A percentile compares a stretch with the other conserved stretches of the same genome.
These are phyloP conservation scores for rat (Rattus norvegicus) DNA, from an alignment of 2,113 vertebrate species.

Conservation along the genomic window DNA sequence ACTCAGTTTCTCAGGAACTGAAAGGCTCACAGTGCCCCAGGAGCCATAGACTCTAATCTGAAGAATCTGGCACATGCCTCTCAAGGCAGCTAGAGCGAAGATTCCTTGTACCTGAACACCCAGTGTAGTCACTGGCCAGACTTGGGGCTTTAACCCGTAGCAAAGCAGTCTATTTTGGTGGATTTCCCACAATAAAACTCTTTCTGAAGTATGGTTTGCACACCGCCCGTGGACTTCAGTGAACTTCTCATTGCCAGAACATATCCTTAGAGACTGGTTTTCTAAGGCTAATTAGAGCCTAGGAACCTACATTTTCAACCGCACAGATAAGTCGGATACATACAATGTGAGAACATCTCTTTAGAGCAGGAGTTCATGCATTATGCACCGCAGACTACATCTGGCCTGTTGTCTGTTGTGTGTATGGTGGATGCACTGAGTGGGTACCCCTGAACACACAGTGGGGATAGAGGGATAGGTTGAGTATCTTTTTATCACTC, in stretches of 20 bases:
- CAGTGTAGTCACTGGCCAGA: background rate
- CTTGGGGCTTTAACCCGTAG: no score
- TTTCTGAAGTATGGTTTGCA: background rate
- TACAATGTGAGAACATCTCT: background rate
- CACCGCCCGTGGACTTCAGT: background rate
- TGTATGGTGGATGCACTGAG: background rate
- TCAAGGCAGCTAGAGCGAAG: background rate
- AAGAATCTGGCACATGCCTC: background rate
- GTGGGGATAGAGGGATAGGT: background rate
- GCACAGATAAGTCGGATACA: background rate
- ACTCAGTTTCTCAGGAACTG: background rate
- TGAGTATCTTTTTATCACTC: background rate
- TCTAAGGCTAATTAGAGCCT: background rate
- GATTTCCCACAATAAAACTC: background rate
- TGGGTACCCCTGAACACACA: background rate
- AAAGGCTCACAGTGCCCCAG: background rate
- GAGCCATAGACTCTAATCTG: background rate
- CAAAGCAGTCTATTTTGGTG: background rate
- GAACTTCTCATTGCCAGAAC: background rate
- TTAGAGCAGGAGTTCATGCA: background rate
- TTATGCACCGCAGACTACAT: background rate
- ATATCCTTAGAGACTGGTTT: background rate
- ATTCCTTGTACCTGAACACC: background rate
- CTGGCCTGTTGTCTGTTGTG: background rate
- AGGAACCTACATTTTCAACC: background rate